Evolutionary conservation across 2,113 vertebrate genomes (phyloP).

Genomic region (Polypterus senegalus): DNA sequence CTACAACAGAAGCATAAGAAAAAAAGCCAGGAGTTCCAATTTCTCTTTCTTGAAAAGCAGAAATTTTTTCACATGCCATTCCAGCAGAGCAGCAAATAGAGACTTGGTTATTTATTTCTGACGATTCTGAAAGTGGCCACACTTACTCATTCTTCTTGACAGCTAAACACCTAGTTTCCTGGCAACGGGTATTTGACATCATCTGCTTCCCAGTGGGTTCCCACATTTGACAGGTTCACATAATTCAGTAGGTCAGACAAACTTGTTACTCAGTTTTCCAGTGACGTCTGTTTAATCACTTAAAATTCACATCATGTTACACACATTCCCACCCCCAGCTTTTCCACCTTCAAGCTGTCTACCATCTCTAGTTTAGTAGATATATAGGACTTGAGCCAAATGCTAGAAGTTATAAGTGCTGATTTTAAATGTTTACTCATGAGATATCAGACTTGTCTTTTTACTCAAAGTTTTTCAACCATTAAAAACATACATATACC

Average conservation of each 20-base stretch:
- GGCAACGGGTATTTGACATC: conserved; percentile 71
- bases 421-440: neutral
- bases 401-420: no score
- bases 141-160: conserved; percentile 43
- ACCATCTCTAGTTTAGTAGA: no score
- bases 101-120: conserved; percentile 44
- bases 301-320: conserved; percentile 55
- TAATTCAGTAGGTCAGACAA: conserved; percentile 55
- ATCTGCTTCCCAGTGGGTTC: conserved; percentile 55
- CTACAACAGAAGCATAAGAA: no score
- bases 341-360: no score
- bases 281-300: conserved; percentile 50
- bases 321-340: neutral
- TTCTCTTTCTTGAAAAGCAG: no score
- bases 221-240: conserved; percentile 54
- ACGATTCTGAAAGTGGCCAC: conserved; percentile 46
- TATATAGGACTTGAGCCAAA: no score
- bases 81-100: conserved; percentile 32
- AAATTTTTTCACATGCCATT: no score
- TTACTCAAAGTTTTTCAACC: neutral
- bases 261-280: conserved; percentile 53
- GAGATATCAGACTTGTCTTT: neutral
- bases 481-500: neutral
- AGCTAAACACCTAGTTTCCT: conserved; percentile 59
- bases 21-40: no score